Evolutionary conservation across 1,140 invertebrate genomes (phyloP).

Genomic region (Geopemphigus sp.): DNA sequence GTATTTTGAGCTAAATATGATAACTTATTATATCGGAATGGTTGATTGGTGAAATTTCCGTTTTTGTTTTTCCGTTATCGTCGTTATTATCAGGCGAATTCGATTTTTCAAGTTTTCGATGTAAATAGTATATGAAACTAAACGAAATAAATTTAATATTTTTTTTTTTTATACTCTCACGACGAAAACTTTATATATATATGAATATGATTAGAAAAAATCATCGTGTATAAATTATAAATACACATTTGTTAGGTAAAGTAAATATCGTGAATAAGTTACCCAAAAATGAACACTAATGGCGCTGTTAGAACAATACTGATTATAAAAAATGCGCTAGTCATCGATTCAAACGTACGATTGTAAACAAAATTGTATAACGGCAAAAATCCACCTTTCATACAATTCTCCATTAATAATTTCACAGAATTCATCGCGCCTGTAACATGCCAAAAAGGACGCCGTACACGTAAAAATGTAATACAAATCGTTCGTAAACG

Average conservation of each 20-base stretch:
- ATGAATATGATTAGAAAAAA: background rate
- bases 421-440: constrained; percentile 33
- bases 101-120: background rate
- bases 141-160: background rate
- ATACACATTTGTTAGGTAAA: background rate
- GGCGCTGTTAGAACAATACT: constrained; percentile 36
- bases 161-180: background rate
- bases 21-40: background rate
- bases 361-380: constrained; percentile 47
- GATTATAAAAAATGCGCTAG: constrained; percentile 47
- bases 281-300: constrained; percentile 42
- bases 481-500: too few species aligned
- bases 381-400: constrained; percentile 35
- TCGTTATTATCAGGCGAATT: too few species aligned
- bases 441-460: background rate
- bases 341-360: constrained; percentile 38
- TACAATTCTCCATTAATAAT: constrained; percentile 6
- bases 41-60: background rate
- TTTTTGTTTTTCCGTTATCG: background rate
- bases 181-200: background rate
- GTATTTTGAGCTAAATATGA: background rate
- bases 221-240: background rate
- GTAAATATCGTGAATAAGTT: background rate
- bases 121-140: constrained; percentile 6
- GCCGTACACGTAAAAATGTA: too few species aligned